Conservation (phyloP, 2,888 invertebrate species). For the Drosophila aldrichi region DNA sequence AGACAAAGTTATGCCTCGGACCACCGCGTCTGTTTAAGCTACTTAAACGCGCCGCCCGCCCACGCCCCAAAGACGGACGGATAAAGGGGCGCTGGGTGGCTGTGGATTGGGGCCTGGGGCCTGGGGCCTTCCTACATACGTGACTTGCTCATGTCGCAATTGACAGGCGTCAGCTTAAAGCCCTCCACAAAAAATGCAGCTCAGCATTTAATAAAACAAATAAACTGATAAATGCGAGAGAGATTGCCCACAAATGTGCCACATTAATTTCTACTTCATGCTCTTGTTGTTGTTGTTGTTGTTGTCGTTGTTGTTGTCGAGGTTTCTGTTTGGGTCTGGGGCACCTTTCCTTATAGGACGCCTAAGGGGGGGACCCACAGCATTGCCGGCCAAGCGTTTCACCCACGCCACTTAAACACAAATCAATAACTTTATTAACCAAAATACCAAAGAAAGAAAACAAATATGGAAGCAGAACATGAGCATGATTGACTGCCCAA, state of each 20-base stretch:
- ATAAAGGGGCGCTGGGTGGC: neutral
- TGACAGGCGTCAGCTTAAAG: conserved; percentile 71
- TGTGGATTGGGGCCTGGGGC: no score
- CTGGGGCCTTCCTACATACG: conserved; percentile 21
- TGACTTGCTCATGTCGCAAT: conserved; percentile 75
- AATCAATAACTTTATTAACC: conserved; percentile 77
- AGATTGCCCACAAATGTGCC: conserved; percentile 56
- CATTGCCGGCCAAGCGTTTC: conserved; percentile 36
- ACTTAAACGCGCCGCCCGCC: conserved; percentile 80
- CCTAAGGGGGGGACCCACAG: conserved; percentile 48
- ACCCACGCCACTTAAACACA: conserved; percentile 79
- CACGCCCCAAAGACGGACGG: conserved; percentile 39
- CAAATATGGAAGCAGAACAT: neutral
- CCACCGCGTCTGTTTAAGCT: conserved; percentile 84
- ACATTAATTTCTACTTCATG: conserved; percentile 55
- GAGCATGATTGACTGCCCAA: neutral
- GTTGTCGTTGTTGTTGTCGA: neutral
- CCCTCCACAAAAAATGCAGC: conserved; percentile 32
- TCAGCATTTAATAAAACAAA: conserved; percentile 79
- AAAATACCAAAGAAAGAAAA: conserved; percentile 29
- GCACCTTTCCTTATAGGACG: conserved; percentile 14
- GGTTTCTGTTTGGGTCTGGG: neutral
- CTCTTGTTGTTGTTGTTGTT: neutral
- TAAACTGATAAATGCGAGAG: conserved; percentile 58
- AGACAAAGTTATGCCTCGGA: conserved; percentile 83